A percentile compares a stretch with the other conserved stretches of the same genome.
phyloP scores from a whole-genome alignment of 2,888 invertebrate species.

The Tachystola acroxantha region DNA sequence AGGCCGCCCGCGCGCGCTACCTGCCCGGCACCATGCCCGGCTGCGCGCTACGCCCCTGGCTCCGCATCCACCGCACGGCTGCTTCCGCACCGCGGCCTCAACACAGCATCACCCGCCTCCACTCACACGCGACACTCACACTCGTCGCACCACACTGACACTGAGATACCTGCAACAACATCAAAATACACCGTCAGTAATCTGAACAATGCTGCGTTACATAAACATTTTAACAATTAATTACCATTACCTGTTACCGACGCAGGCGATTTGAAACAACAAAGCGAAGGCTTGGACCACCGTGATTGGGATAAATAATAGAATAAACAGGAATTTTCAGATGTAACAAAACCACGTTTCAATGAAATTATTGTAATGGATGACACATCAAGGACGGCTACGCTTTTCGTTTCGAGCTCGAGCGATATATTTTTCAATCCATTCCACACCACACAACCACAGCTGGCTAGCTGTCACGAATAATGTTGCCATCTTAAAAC shows the following conservation, averaged over 20 bases:
- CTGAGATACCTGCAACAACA: conserved; percentile 71
- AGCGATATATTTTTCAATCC: conserved; percentile 68
- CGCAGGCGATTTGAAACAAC: conserved; percentile 20
- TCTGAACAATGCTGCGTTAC: conserved; percentile 67
- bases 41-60: conserved; percentile 59
- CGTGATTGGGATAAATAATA: conserved; percentile 14
- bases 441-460: no score
- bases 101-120: conserved; percentile 36
- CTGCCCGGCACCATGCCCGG: conserved; percentile 77
- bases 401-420: no score
- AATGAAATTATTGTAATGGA: conserved; percentile 59
- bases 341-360: conserved; percentile 46
- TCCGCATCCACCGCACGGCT: conserved; percentile 42
- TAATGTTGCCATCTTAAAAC: conserved; percentile 49
- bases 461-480: conserved; percentile 68
- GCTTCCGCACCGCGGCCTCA: conserved; percentile 17
- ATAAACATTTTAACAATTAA: conserved; percentile 68
- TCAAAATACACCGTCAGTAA: conserved; percentile 56
- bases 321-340: conserved; percentile 22
- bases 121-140: conserved; percentile 30
- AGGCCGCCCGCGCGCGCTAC: conserved; percentile 78
- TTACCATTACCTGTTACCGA: conserved; percentile 49
- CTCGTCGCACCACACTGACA: no score
- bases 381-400: conserved; percentile 73
- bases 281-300: conserved; percentile 1